These are phyloP conservation scores for Pterostichus madidus DNA, from an alignment of 2,888 invertebrate species.

Conservation along the genomic window DNA sequence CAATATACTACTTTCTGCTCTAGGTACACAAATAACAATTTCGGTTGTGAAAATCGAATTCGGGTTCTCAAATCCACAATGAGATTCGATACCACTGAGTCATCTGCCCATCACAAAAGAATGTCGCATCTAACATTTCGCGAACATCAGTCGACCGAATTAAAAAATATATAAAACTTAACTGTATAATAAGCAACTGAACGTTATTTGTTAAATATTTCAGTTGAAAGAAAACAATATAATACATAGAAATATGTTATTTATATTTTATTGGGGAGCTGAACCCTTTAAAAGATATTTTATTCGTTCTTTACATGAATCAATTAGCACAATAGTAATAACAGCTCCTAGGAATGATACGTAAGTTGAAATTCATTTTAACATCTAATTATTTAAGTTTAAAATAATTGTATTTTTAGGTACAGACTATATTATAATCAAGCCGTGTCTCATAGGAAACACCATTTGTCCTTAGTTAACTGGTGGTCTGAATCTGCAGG, in stretches of 20 bases:
- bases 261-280: slow-evolving; percentile 85
- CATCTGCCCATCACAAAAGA: too few relatives aligned
- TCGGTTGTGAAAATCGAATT: too few relatives aligned
- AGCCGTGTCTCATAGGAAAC: slow-evolving; percentile 80
- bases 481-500: slow-evolving; percentile 84
- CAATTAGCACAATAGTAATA: slow-evolving; percentile 82
- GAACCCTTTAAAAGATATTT: slow-evolving; percentile 78
- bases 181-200: slow-evolving; percentile 40
- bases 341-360: slow-evolving; percentile 82
- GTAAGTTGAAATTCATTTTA: too few relatives aligned
- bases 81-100: too few relatives aligned
- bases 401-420: slow-evolving; percentile 74
- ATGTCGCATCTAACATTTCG: too few relatives aligned
- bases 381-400: not conserved
- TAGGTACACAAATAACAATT: too few relatives aligned
- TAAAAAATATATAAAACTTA: slow-evolving; percentile 10
- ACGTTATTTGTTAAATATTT: too few relatives aligned
- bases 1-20: too few relatives aligned
- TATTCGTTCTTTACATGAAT: slow-evolving; percentile 79
- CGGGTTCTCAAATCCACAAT: too few relatives aligned
- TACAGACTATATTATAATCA: slow-evolving; percentile 88
- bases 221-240: slow-evolving; percentile 79
- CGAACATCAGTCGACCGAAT: too few relatives aligned
- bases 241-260: slow-evolving; percentile 82
- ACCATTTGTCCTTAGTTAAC: slow-evolving; percentile 83